Evolutionary conservation across 37 sponge, comb jelly and placozoan species (phyloP).

Genomic region (Agelas oroides): DNA sequence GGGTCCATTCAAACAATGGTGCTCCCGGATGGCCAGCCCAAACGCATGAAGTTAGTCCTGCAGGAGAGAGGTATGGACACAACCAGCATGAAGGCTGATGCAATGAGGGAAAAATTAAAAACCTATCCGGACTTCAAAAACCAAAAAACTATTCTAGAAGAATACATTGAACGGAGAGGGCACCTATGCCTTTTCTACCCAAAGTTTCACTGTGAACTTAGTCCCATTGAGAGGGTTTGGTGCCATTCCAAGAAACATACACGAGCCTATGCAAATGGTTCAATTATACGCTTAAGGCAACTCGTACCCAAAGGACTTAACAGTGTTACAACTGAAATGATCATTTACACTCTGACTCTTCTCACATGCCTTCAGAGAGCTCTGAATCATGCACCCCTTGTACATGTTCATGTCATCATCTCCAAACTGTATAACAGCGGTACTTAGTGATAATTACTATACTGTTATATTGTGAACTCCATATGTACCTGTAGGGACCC

Average conservation of each 20-base stretch:
- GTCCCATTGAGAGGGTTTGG: slow-evolving; percentile 59
- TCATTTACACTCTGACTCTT: too few species aligned
- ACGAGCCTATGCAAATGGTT: slow-evolving; percentile 38
- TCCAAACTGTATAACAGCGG: too few species aligned
- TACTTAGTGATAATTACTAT: too few species aligned
- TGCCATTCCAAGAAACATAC: slow-evolving; percentile 47
- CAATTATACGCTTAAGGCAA: too few species aligned
- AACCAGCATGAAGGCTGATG: too few species aligned
- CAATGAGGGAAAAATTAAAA: slow-evolving; percentile 32
- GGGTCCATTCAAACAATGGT: slow-evolving; percentile 30
- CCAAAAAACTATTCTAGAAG: slow-evolving; percentile 12
- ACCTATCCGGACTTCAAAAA: slow-evolving; percentile 39
- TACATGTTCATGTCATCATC: too few species aligned
- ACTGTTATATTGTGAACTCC: too few species aligned
- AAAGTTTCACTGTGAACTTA: slow-evolving; percentile 55
- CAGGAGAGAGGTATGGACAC: slow-evolving; percentile 53
- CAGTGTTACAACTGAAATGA: too few species aligned
- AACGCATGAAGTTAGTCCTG: slow-evolving; percentile 20
- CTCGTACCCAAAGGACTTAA: too few species aligned
- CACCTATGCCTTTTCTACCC: slow-evolving; percentile 34
- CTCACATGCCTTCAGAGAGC: too few species aligned
- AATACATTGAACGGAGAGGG: slow-evolving; percentile 21
- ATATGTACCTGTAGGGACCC: too few species aligned
- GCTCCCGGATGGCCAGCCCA: neutral
- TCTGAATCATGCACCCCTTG: too few species aligned